Evolutionary conservation across 2,888 invertebrate species (phyloP).

Genomic region (Magallana nippona): DNA sequence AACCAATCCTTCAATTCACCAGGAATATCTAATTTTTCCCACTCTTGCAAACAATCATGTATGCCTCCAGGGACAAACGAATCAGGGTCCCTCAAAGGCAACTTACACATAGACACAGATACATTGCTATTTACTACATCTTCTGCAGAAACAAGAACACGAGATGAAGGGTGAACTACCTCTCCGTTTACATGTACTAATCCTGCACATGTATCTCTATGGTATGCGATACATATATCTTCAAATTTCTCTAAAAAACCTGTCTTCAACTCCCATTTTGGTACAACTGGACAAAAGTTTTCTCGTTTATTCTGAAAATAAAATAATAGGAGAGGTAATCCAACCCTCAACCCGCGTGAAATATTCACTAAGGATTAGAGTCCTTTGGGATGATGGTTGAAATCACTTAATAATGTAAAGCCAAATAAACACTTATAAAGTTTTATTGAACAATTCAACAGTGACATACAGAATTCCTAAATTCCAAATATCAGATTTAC

Average conservation of each 20-base stretch:
- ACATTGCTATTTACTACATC: constrained; percentile 19
- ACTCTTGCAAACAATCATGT: constrained; percentile 9
- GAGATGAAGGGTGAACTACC: constrained; percentile 26
- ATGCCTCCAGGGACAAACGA: constrained; percentile 17
- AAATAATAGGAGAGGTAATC: constrained; percentile 15
- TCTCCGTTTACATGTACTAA: background rate
- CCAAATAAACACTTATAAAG: background rate
- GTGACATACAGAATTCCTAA: background rate
- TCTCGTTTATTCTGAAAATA: background rate
- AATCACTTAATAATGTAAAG: constrained; percentile 14
- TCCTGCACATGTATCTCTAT: constrained; percentile 4
- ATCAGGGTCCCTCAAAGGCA: constrained; percentile 34
- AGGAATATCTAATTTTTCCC: background rate
- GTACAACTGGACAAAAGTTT: background rate
- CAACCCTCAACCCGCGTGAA: constrained; percentile 38
- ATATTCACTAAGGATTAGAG: constrained; percentile 29
- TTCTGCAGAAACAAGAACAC: background rate
- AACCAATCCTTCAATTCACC: constrained; percentile 25
- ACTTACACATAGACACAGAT: constrained; percentile 5
- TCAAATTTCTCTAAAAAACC: background rate
- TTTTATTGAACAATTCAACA: constrained; percentile 3
- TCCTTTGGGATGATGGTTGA: constrained; percentile 23
- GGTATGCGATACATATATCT: background rate
- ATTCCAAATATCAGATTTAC: background rate
- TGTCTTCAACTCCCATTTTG: background rate